Conservation (phyloP, 2,888 invertebrate genomes). For the Dicyrtomina minuta region DNA sequence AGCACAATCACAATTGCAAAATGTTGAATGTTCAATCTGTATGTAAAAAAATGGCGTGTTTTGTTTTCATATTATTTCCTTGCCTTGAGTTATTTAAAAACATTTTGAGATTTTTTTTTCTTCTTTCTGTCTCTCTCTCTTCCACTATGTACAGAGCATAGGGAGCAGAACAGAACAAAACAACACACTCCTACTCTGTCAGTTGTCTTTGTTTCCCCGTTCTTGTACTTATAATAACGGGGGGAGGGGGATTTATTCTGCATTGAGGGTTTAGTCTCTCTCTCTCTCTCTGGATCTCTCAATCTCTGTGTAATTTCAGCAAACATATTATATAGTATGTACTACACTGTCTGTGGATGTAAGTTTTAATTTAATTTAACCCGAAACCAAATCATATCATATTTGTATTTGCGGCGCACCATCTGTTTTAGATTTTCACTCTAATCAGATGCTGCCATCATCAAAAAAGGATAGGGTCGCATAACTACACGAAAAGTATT, state of each 20-base stretch:
- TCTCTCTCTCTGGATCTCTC: too few relatives aligned
- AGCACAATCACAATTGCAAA: conserved; percentile 4
- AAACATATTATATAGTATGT: not conserved
- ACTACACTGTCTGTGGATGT: not conserved
- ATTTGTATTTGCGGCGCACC: conserved; percentile 8
- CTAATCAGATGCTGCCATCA: too few relatives aligned
- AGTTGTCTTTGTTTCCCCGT: not conserved
- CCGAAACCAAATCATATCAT: conserved; percentile 27
- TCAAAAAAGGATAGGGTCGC: too few relatives aligned
- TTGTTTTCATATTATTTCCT: conserved; percentile 26
- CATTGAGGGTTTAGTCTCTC: too few relatives aligned
- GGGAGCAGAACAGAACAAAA: too few relatives aligned
- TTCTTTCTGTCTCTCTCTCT: not conserved
- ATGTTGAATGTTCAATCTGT: too few relatives aligned
- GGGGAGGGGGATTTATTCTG: too few relatives aligned
- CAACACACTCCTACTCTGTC: not conserved
- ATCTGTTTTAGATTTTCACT: conserved; percentile 27
- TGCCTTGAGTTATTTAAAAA: conserved; percentile 27
- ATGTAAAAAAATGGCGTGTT: conserved; percentile 8
- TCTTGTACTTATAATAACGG: too few relatives aligned
- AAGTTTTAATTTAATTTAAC: conserved; percentile 25
- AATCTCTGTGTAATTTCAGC: not conserved
- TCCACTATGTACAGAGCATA: not conserved
- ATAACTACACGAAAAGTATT: too few relatives aligned
- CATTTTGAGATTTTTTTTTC: not conserved